Percentiles rank a stretch among this genome's conserved stretches.
These are phyloP conservation scores for Syngnathus rostellatus DNA, from an alignment of 2,797 vertebrate species.

Conservation along the genomic window DNA sequence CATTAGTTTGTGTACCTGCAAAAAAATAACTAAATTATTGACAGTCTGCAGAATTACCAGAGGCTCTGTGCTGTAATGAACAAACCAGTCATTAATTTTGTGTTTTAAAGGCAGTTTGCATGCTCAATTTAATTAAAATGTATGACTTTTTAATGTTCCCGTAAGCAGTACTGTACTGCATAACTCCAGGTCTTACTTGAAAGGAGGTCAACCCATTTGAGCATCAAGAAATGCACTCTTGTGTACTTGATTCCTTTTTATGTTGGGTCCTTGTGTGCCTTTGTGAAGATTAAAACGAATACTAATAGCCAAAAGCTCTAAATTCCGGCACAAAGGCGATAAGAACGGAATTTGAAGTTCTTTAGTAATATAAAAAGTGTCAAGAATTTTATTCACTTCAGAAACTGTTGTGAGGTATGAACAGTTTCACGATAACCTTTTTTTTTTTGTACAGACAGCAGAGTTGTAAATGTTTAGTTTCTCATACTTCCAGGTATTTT, in stretches of 20 bases:
- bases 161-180: constrained; percentile 28
- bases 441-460: neutral
- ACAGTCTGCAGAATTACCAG: constrained; percentile 34
- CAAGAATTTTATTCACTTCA: constrained; percentile 26
- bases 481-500: neutral
- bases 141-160: constrained; percentile 41
- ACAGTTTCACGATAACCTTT: constrained; percentile 21
- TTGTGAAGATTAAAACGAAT: constrained; percentile 42
- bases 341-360: constrained; percentile 42
- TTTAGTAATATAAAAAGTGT: constrained; percentile 22
- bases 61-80: constrained; percentile 21
- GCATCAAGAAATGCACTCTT: constrained; percentile 27
- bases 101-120: constrained; percentile 25
- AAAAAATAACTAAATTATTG: constrained; percentile 8
- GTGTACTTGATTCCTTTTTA: constrained; percentile 40
- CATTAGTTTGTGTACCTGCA: neutral
- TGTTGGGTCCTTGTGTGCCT: constrained; percentile 39
- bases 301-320: constrained; percentile 44
- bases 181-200: constrained; percentile 37
- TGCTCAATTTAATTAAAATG: constrained; percentile 43
- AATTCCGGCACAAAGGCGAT: constrained; percentile 48
- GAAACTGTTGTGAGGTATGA: constrained; percentile 27
- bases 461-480: neutral
- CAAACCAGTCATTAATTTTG: constrained; percentile 33
- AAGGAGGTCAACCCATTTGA: constrained; percentile 42